Evolutionary conservation across 2,797 vertebrate species (phyloP).

Genomic region (Eulemur mongoz): DNA sequence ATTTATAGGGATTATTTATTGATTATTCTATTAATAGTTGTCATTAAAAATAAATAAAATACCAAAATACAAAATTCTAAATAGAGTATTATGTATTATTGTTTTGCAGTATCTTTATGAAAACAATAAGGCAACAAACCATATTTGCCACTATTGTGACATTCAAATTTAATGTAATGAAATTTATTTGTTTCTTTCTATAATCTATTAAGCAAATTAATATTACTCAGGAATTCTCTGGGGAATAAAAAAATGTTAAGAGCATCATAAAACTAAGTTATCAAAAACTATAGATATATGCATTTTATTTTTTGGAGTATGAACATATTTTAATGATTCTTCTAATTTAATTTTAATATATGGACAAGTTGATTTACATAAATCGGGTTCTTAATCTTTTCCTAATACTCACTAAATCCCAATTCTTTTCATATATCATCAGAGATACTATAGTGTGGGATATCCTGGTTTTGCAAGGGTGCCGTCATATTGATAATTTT

Average conservation of each 20-base stretch:
- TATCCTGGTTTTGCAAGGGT: not conserved
- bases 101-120: not conserved
- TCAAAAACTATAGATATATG: not conserved
- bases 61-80: not conserved
- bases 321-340: not conserved
- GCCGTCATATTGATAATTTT: not conserved
- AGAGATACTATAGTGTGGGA: not conserved
- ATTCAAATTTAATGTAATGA: not conserved
- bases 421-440: not conserved
- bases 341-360: slow-evolving; percentile 46
- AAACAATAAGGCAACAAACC: not conserved
- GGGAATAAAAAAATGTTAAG: slow-evolving; percentile 15
- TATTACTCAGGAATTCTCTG: not conserved
- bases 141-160: not conserved
- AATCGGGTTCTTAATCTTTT: not conserved
- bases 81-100: not conserved
- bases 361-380: not conserved
- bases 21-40: not conserved
- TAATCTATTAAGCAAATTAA: not conserved
- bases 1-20: not conserved
- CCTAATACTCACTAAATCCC: not conserved
- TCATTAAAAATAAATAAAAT: not conserved
- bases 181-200: not conserved
- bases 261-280: slow-evolving; percentile 17
- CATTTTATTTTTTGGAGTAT: not conserved